A percentile compares a stretch with the other conserved stretches of the same genome.
These are phyloP conservation scores for Morus bassanus DNA, from an alignment of 2,797 vertebrate species.

Conservation along the genomic window DNA sequence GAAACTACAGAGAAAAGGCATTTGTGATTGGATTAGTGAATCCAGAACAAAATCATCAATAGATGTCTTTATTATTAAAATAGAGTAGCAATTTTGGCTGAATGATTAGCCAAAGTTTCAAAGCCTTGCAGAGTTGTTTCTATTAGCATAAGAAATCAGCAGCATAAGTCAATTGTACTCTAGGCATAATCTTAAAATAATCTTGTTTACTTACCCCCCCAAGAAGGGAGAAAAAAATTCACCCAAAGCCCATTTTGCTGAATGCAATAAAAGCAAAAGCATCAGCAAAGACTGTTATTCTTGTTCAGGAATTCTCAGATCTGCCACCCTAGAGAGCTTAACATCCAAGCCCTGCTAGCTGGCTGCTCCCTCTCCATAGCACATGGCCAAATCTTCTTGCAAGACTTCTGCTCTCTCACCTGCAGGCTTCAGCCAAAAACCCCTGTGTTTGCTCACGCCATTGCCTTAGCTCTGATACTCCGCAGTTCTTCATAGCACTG, in stretches of 20 bases:
- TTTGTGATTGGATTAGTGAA: constrained; percentile 31
- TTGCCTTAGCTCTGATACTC: neutral
- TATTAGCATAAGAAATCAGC: constrained; percentile 36
- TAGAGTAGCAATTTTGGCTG: neutral
- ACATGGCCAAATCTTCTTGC: neutral
- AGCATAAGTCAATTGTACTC: neutral
- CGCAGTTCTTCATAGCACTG: neutral
- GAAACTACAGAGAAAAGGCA: constrained; percentile 6
- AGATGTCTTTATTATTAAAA: constrained; percentile 52
- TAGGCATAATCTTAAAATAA: neutral
- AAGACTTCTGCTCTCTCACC: neutral
- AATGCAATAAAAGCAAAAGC: neutral
- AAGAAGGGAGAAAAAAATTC: neutral
- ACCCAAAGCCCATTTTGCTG: neutral
- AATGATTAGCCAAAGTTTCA: constrained; percentile 39
- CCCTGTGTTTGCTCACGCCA: neutral
- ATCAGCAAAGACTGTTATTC: neutral
- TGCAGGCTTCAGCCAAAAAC: neutral
- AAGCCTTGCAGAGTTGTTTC: constrained; percentile 8
- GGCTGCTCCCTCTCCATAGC: neutral
- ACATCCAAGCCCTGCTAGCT: neutral
- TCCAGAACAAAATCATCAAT: constrained; percentile 42
- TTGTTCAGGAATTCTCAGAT: neutral
- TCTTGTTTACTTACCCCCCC: neutral
- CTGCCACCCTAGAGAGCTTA: neutral